Base-by-base conservation (phyloP, 2,888 invertebrate species). In the Melanargia galathea region DNA sequence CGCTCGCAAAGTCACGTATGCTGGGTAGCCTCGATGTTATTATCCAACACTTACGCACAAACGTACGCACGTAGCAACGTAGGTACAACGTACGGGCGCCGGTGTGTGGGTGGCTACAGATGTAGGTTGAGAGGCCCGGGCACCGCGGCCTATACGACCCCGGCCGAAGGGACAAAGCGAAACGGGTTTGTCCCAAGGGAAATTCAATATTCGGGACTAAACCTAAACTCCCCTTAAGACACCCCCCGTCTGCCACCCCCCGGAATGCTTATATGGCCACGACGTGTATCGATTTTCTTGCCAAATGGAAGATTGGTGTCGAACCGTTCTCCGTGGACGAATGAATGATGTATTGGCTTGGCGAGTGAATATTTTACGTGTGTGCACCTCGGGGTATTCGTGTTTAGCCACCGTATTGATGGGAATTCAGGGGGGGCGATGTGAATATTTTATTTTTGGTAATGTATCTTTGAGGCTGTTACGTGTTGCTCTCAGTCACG, bases 201-300 rank as follows among this genome's bases (percentile, higher is more conserved):
- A 92, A 92, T 92, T 92, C 92, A 92, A 92, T 92, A 92, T 92
- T 92, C 92, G 92, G 92, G 91, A 90, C 91, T 91, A 91, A 91
- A 91, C 90, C 91, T 87, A 91, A 90, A 88, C 91, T 87, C 92
- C 92, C 92, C 88, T 86, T 87, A 88, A 90, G 86, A 83, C 90
- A 80, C 87, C 89, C 87, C 89, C 89, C 86, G 87, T 88, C 89
- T 87, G 80, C 89, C 87, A 77, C 88, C n/a, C 89, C 90, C 84
- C 84, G 84, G 88, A 90, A 92, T 92, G 92, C 92, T 90, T 92
- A 91, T 92, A 92, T 92, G 92, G 92, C 90, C 90, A 90, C 84
- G 90, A 83, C 85, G 89, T 91, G 90, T 91, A 91, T 91, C 90
- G 91, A 91, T 91, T 91, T 90, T 90, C 90, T 87, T 87, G 86